Evolutionary conservation across 2,113 vertebrate species (phyloP).

Genomic region (Mellivora capensis): DNA sequence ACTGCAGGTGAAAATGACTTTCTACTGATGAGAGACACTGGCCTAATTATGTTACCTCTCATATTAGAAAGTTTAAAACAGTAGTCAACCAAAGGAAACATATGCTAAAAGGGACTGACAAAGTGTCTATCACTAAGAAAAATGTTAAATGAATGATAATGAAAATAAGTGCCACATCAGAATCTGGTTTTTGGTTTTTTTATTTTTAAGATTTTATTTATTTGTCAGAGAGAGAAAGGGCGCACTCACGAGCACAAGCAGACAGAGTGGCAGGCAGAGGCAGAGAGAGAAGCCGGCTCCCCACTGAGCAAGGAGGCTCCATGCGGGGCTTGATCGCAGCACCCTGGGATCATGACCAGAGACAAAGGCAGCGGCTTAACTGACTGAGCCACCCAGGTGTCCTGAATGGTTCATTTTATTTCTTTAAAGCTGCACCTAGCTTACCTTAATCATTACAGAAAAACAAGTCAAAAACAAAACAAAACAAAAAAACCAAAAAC

Average conservation of each 20-base stretch:
- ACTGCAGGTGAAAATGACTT: conserved; percentile 16
- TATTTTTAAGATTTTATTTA: neutral
- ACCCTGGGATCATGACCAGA: too few relatives aligned
- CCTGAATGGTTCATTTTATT: neutral
- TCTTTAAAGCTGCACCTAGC: conserved; percentile 39
- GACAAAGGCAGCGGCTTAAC: too few relatives aligned
- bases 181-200: neutral
- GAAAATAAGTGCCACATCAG: neutral
- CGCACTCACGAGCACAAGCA: too few relatives aligned
- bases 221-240: too few relatives aligned
- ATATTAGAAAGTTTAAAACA: conserved; percentile 32
- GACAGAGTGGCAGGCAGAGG: too few relatives aligned
- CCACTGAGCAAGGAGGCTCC: too few relatives aligned
- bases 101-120: neutral
- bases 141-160: neutral
- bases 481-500: neutral
- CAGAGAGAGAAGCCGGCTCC: too few relatives aligned
- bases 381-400: too few relatives aligned
- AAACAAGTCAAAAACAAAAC: neutral
- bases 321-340: accelerated
- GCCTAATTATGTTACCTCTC: conserved; percentile 12
- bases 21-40: neutral
- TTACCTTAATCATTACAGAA: neutral
- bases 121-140: neutral
- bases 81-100: neutral